Conservation (phyloP, 2,113 vertebrate species). For the Malurus elegans region DNA sequence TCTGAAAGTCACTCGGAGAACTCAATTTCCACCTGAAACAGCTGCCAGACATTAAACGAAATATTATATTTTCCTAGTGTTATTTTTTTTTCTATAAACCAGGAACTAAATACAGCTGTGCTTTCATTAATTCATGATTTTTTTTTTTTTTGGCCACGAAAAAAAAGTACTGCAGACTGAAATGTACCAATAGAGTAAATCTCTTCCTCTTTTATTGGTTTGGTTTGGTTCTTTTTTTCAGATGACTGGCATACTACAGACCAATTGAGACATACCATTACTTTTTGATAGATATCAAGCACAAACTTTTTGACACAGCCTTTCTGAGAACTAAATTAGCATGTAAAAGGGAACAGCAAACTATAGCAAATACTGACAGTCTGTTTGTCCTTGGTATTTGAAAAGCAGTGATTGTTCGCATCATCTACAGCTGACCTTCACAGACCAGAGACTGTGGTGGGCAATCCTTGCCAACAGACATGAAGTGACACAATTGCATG, state of each 20-base stretch:
- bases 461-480: background rate
- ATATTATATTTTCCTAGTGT: background rate
- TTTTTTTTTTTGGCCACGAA: background rate
- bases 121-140: background rate
- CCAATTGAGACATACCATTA: background rate
- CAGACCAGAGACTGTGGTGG: background rate
- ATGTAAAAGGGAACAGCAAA: background rate
- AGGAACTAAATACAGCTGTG: background rate
- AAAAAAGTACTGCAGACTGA: background rate
- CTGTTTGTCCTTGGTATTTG: background rate
- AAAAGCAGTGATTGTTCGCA: background rate
- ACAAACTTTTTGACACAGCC: background rate
- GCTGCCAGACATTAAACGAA: background rate
- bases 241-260: background rate
- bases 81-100: background rate
- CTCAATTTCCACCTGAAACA: constrained; percentile 15
- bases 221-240: background rate
- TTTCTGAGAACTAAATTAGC: background rate
- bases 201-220: background rate
- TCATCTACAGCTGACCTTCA: background rate
- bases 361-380: background rate
- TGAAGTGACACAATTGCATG: background rate
- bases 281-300: background rate
- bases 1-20: background rate
- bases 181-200: background rate